phyloP scores from a whole-genome alignment of 1,140 invertebrate genomes.

The Achatina immaculata region DNA sequence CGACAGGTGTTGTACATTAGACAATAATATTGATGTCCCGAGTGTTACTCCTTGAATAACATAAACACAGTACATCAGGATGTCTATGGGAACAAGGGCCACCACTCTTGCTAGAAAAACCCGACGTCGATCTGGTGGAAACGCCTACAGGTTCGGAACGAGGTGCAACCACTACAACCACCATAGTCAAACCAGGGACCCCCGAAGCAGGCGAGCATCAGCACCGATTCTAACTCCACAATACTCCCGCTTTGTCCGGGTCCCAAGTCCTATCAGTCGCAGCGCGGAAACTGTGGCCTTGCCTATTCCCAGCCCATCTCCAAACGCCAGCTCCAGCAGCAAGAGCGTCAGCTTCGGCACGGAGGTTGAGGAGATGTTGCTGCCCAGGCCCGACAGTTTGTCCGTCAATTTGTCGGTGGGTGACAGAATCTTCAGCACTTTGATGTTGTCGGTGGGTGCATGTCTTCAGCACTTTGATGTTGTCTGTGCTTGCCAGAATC shows the following conservation, averaged over 20 bases:
- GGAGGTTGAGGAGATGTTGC: conserved; percentile 44
- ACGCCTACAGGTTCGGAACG: conserved; percentile 39
- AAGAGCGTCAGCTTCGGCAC: conserved; percentile 50
- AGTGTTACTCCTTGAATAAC: too few species aligned
- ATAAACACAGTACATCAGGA: too few species aligned
- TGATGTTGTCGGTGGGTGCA: background rate
- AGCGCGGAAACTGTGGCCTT: conserved; percentile 50
- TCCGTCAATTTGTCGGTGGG: conserved; percentile 37
- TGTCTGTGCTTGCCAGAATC: too few species aligned
- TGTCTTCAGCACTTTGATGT: too few species aligned
- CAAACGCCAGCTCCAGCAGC: conserved; percentile 41
- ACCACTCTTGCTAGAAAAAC: conserved; percentile 40
- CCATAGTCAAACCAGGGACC: conserved; percentile 20
- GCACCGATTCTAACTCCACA: conserved; percentile 44
- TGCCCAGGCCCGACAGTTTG: conserved; percentile 44
- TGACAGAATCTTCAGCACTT: background rate
- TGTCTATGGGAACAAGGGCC: conserved; percentile 41
- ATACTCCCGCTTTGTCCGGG: conserved; percentile 24
- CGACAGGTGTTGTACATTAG: too few species aligned
- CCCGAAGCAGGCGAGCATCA: conserved; percentile 39
- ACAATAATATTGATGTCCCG: too few species aligned
- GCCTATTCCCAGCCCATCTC: conserved; percentile 31
- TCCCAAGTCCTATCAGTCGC: conserved; percentile 45
- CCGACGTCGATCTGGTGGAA: conserved; percentile 39
- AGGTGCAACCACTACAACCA: conserved; percentile 2